These are phyloP conservation scores for Diplosoma virens DNA, from an alignment of 23 tunicate genomes.

Conservation along the genomic window DNA sequence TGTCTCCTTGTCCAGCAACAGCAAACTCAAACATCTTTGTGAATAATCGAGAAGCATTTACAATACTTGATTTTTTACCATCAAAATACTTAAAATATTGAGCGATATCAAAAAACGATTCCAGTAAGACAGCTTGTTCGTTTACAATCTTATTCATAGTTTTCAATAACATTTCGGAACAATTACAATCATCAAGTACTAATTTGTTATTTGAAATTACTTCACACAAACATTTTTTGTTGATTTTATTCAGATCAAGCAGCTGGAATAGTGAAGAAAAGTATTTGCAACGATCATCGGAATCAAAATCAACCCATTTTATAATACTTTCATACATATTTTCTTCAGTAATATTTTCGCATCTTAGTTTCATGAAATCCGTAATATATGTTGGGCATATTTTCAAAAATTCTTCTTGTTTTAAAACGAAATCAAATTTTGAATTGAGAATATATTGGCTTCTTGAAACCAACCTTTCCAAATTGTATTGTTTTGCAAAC, in stretches of 20 bases:
- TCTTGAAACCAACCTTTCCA: background rate
- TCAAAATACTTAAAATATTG: no score
- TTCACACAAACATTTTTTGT: background rate
- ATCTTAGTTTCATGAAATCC: background rate
- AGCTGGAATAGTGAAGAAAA: background rate
- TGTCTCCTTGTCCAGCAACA: background rate
- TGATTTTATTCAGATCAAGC: background rate
- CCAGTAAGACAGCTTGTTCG: no score
- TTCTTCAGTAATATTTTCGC: background rate
- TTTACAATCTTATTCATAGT: no score
- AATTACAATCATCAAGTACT: background rate
- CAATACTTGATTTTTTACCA: no score
- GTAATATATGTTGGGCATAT: background rate
- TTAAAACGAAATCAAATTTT: background rate
- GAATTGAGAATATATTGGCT: background rate
- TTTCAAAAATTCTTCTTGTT: background rate
- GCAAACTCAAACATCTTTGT: no score
- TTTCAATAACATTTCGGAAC: background rate
- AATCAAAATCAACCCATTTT: background rate
- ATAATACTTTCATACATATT: background rate
- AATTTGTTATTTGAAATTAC: background rate
- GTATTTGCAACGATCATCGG: background rate
- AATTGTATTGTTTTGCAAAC: background rate
- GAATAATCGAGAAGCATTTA: no score
- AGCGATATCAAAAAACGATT: no score